Conservation (phyloP, 2,113 vertebrate species). For the Pteruthius melanotis region DNA sequence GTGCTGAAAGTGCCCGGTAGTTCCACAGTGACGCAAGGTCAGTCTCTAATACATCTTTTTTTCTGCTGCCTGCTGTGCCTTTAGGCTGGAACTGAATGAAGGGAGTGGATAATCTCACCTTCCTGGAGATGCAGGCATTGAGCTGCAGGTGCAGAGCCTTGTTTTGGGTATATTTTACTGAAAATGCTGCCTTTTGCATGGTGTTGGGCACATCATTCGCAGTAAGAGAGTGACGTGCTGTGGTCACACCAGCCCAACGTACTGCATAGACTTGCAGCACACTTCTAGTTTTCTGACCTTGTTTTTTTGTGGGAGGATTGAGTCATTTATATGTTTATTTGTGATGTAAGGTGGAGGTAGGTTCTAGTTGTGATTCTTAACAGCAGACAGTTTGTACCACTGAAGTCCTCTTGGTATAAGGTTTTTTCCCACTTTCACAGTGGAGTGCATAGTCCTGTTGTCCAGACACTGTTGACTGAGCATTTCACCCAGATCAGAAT, state of each 20-base stretch:
- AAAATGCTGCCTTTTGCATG: neutral
- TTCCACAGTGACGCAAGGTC: neutral
- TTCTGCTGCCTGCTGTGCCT: neutral
- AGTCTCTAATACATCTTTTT: neutral
- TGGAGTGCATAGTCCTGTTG: neutral
- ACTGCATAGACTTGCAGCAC: neutral
- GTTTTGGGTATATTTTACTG: neutral
- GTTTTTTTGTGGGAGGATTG: neutral
- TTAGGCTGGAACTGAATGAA: neutral
- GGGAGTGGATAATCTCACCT: neutral
- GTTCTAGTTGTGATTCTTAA: neutral
- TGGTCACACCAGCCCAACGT: neutral
- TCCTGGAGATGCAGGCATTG: neutral
- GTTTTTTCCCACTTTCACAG: neutral
- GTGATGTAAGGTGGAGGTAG: neutral
- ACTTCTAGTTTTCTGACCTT: neutral
- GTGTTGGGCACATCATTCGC: neutral
- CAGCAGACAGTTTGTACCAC: neutral
- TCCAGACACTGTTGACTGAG: neutral
- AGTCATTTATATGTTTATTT: neutral
- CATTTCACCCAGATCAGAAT: neutral
- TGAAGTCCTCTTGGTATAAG: neutral
- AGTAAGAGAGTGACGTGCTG: neutral
- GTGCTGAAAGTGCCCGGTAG: neutral
- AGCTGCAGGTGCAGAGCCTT: neutral